Evolutionary conservation across 2,888 invertebrate species (phyloP), one percentile per base, ranked within the genome.

Genomic region (Agrotis ipsilon): DNA sequence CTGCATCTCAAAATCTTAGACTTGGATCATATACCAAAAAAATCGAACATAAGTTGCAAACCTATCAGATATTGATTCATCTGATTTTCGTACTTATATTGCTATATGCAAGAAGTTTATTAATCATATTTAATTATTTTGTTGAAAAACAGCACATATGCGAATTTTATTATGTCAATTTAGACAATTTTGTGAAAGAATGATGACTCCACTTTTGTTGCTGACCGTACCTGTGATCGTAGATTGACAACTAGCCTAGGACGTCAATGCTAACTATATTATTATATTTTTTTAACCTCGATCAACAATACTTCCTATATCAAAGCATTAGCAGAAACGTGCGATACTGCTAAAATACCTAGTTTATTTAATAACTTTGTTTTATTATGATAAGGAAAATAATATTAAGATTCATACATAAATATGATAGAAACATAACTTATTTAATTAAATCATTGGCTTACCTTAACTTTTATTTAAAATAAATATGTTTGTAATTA

Each of bases 381-480:
- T 46, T 19, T 24, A 46, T 18, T 18, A 0, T 18, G 4, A 4
- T 21, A 14, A 11, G 18, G 11, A 2, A 27, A 43, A 49, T n/a
- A 32, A 46, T 5, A 24, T 45, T 46, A 24, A 7, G 1, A 16
- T 21, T 48, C 14, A 49, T 3, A 16, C 11, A 3, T 19, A n/a
- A 52, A n/a, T n/a, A 0, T 32, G 18, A 13, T 13, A 32, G 32
- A 32, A 6, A 39, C 39, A 11, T 13, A n/a, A 59, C 0, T 16
- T 16, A 18, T 5, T 19, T 13, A 66, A 65, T 7, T 24, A 43
- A 64, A 13, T 24, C 6, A 6, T 13, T 13, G 2, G 74, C 84
- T 85, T 72, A 85, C 85, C 85, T 73, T 62, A 68, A 21, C 27
- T 70, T 63, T 59, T 54, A 71, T 14, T 16, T 63, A 65, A 70